phyloP scores from a whole-genome alignment of 2,888 invertebrate genomes.

The Holacanthella duospinosa region DNA sequence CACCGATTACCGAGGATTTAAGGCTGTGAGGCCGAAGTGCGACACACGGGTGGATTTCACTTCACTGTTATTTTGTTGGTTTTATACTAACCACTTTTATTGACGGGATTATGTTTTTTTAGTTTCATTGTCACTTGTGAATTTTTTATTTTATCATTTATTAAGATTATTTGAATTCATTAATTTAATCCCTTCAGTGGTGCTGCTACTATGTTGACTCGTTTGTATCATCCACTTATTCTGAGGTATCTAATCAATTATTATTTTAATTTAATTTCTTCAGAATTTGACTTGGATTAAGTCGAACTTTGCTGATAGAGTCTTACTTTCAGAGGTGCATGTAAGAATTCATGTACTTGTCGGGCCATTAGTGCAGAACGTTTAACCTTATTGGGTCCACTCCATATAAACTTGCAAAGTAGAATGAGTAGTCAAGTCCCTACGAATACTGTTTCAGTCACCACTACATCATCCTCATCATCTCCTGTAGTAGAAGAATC shows the following conservation, averaged over 20 bases:
- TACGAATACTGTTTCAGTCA: background rate
- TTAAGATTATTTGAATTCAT: no score
- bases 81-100: no score
- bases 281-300: background rate
- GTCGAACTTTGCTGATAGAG: no score
- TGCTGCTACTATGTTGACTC: background rate
- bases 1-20: no score
- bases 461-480: background rate
- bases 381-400: background rate
- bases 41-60: no score
- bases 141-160: no score
- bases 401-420: background rate
- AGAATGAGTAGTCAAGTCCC: background rate
- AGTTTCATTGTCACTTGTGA: no score
- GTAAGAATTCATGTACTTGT: background rate
- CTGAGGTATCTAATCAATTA: background rate
- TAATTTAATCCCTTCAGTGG: no score
- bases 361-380: background rate
- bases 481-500: no score
- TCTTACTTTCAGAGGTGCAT: background rate
- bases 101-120: no score
- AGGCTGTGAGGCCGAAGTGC: no score
- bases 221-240: conserved; percentile 1
- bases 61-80: no score
- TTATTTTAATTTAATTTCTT: background rate